Base-by-base conservation (phyloP, 92 coral and sea anemone species). In the Metridium senile region DNA sequence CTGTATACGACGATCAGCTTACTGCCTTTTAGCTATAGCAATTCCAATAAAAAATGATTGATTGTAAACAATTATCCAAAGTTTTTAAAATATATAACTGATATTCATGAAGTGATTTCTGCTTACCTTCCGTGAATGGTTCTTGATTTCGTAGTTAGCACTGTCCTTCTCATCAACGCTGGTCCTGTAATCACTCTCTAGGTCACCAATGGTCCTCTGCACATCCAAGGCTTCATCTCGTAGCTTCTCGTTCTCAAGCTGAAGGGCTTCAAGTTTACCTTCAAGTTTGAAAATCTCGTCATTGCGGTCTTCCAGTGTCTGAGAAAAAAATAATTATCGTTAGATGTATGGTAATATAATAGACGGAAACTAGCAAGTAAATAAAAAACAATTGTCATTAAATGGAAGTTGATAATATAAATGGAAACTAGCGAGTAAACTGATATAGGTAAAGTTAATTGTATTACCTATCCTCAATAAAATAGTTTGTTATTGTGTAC, bases 131-230 rank as follows among this genome's bases (percentile, higher is more conserved):
- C 77, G 81, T 27, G 81, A 64, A 31, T 76, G 74, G 70, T 49
- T 68, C 43, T 85, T 82, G 17, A 86, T 77, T 33, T 91, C 97
- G 26, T 77, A 65, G 61, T 87, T 59, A 17, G 85, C 87, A 26
- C 84, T 69, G 61, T 91, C 93, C 25, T 85, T 88, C 77, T 91
- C 97, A 9, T 79, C 86, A 29, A 78, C 81, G 57, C 79, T 80
- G 79, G 59, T 79, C 65, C 81, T 85, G 82, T 85, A 86, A 35
- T 91, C 93, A 68, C 89, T 85, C 35, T 91, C 97, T 57, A 91
- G 77, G 73, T 91, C 97, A 34, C 91, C 89, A 52, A 82, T 74
- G 30, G 75, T 83, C 20, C 47, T 78, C 59, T 79, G 83, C 10
- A 66, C 47, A 34, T 89, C 90, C 11, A 85, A 66, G 26, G 78